phyloP scores from a whole-genome alignment of 2,888 invertebrate species.

The Papilio elwesi region DNA sequence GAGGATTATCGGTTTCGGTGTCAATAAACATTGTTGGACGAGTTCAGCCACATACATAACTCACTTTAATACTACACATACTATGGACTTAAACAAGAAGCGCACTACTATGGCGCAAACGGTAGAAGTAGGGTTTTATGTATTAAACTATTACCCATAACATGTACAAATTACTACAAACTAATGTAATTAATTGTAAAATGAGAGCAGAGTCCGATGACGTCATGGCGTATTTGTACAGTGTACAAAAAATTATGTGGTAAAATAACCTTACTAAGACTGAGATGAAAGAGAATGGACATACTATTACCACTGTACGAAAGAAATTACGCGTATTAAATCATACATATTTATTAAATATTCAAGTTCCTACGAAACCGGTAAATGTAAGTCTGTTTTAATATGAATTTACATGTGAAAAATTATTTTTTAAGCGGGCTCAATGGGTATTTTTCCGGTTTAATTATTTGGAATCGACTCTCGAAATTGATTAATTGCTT shows the following conservation, averaged over 20 bases:
- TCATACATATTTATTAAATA: not conserved
- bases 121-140: not conserved
- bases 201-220: no score
- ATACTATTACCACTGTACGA: no score
- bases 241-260: no score
- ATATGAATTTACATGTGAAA: slow-evolving; percentile 8
- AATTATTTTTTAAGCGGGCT: slow-evolving; percentile 36
- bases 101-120: not conserved
- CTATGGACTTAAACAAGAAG: not conserved
- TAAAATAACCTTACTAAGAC: no score
- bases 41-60: slow-evolving; percentile 14
- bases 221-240: no score
- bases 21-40: slow-evolving; percentile 67
- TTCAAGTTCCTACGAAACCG: not conserved
- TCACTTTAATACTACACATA: not conserved
- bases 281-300: no score
- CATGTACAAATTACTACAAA: not conserved
- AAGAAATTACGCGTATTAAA: no score
- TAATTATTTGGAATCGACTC: slow-evolving; percentile 56
- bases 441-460: slow-evolving; percentile 57
- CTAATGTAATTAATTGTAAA: no score
- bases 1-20: slow-evolving; percentile 79
- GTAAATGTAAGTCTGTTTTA: not conserved
- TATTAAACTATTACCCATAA: not conserved
- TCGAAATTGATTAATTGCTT: slow-evolving; percentile 62